Percentiles rank a stretch among this genome's conserved stretches.
Conservation (phyloP, 2,888 invertebrate species). For the Idaea biselata region DNA sequence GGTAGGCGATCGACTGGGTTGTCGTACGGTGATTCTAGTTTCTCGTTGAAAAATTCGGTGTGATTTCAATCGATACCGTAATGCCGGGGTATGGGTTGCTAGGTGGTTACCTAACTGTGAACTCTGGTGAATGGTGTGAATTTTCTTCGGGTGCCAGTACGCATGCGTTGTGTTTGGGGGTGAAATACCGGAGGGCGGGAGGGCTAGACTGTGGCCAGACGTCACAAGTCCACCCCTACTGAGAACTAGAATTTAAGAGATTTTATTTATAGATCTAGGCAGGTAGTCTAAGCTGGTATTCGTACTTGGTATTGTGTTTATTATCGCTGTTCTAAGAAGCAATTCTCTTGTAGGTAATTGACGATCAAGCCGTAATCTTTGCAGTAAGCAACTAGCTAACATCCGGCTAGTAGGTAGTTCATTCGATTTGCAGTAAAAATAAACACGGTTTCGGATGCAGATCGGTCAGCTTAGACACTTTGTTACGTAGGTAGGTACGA, state of each 20-base stretch:
- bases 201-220: slow-evolving; percentile 12
- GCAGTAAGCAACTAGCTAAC: too few relatives aligned
- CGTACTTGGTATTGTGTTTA: too few relatives aligned
- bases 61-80: slow-evolving; percentile 26
- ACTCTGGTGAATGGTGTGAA: slow-evolving; percentile 48
- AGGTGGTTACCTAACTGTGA: slow-evolving; percentile 40
- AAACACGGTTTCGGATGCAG: not conserved
- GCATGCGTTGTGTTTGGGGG: slow-evolving; percentile 43
- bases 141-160: slow-evolving; percentile 39
- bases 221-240: slow-evolving; percentile 2
- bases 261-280: not conserved
- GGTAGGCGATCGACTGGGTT: slow-evolving; percentile 30
- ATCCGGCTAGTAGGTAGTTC: not conserved
- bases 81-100: slow-evolving; percentile 29
- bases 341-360: too few relatives aligned
- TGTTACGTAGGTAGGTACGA: not conserved
- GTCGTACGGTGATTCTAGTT: slow-evolving; percentile 24
- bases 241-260: not conserved
- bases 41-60: slow-evolving; percentile 19
- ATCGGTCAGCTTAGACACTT: not conserved
- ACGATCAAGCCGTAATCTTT: too few relatives aligned
- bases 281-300: not conserved
- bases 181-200: slow-evolving; percentile 6
- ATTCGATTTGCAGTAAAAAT: not conserved
- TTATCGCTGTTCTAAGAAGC: too few relatives aligned